These are phyloP conservation scores for Procambarus virginalis DNA, from an alignment of 1,140 invertebrate genomes.

Conservation along the genomic window DNA sequence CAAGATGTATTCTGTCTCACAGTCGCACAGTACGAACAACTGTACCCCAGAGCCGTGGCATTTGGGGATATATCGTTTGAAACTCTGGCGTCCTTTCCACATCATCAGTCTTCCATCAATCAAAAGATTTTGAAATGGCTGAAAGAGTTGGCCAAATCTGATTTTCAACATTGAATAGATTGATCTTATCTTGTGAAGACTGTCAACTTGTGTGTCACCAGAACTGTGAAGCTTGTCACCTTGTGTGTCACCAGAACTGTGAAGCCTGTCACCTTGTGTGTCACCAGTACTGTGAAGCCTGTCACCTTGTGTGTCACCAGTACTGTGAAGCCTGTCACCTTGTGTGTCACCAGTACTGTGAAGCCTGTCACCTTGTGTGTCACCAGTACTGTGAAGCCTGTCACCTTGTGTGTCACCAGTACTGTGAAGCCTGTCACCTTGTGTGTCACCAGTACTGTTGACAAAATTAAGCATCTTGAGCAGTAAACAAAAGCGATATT, in stretches of 20 bases:
- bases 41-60: neutral
- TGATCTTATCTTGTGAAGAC: neutral
- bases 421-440: no score
- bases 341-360: no score
- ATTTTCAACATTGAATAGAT: neutral
- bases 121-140: neutral
- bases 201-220: neutral
- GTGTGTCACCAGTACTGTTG: neutral
- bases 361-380: no score
- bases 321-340: neutral
- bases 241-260: no score
- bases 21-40: neutral
- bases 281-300: no score
- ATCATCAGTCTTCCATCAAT: neutral
- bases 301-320: neutral
- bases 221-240: no score
- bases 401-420: no score
- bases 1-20: neutral
- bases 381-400: no score
- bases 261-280: no score
- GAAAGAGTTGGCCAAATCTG: neutral
- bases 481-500: neutral
- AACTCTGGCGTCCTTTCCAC: neutral
- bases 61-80: neutral
- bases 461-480: neutral